Base-by-base conservation (phyloP, 2,888 invertebrate genomes). In the Reticulitermes lucifugus region DNA sequence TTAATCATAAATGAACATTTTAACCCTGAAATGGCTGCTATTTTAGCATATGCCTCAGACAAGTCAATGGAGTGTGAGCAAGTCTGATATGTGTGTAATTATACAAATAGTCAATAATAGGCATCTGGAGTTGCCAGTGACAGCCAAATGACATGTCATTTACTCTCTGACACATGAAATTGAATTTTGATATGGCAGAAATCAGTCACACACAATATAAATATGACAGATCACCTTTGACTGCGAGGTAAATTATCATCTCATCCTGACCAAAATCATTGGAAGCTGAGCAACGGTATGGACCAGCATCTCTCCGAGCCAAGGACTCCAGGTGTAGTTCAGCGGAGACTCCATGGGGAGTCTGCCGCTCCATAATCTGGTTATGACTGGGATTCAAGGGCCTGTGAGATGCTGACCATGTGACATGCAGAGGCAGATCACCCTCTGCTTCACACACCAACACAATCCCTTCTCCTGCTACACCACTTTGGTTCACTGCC, bases 211-310 rank as follows among this genome's bases (percentile, higher is more conserved):
- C 55, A 55, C 14, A 55, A 55, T 55, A 18, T 55, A 5, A 18
- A 55, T 18, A 55, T 46, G 18, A 55, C 14, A 14, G 14, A 88
- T 85, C 86, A 92, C 92, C 92, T 89, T 91, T 90, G 46, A 92
- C 91, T n/a, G 90, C 89, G 46, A 93, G 89, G 86, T 91, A 89
- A 85, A 92, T 90, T 73, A 90, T 90, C 88, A 91, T 89, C 55
- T 90, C 90, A 86, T 91, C 92, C 85, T 91, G 90, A 9, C 92
- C 93, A 88, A 90, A 92, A 65, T 90, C 90, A 88, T 92, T 92
- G 86, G 90, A 90, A 14, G 92, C 92, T 82, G 89, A 90, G 88
- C 92, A 92, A 41, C 90, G 91, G 88, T 92, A 92, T 59, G 90
- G 87, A 14, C 90, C 90, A 10, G 89, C 89, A 83, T 90, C 89